A percentile compares a stretch with the other conserved stretches of the same genome.
Conservation (phyloP, 1,140 invertebrate species). For the Drosophila pectinifera region DNA sequence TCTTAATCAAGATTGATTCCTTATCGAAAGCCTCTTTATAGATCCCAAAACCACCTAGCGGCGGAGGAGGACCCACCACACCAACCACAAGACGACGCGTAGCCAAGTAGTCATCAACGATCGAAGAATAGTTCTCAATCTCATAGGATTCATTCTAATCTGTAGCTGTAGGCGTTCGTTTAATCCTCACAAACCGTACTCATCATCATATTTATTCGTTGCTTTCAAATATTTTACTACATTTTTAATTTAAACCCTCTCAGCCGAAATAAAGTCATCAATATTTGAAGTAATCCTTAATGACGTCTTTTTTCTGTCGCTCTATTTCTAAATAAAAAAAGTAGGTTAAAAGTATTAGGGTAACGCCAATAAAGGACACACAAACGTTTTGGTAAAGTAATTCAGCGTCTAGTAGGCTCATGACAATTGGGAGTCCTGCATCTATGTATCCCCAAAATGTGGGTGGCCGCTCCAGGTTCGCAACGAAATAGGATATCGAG, state of each 20-base stretch:
- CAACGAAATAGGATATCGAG: slow-evolving; percentile 28
- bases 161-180: slow-evolving; percentile 50
- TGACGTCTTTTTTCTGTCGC: neutral
- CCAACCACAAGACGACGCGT: slow-evolving; percentile 75
- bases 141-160: slow-evolving; percentile 55
- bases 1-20: too few relatives aligned
- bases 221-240: slow-evolving; percentile 41
- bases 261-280: slow-evolving; percentile 65
- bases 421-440: slow-evolving; percentile 7
- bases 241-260: slow-evolving; percentile 43
- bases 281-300: slow-evolving; percentile 30
- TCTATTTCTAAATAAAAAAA: slow-evolving; percentile 17
- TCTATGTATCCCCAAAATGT: neutral
- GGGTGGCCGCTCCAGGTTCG: slow-evolving; percentile 20
- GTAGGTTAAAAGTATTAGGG: neutral
- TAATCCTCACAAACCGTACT: slow-evolving; percentile 15
- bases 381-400: slow-evolving; percentile 41
- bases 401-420: slow-evolving; percentile 5
- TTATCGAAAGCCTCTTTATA: slow-evolving; percentile 28
- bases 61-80: slow-evolving; percentile 74
- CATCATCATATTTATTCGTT: slow-evolving; percentile 51
- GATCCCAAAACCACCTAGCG: slow-evolving; percentile 78
- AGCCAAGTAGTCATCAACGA: slow-evolving; percentile 66
- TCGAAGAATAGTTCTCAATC: slow-evolving; percentile 18
- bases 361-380: neutral